These are phyloP conservation scores for Diarsia dahlii DNA, from an alignment of 2,888 invertebrate genomes.

Conservation along the genomic window DNA sequence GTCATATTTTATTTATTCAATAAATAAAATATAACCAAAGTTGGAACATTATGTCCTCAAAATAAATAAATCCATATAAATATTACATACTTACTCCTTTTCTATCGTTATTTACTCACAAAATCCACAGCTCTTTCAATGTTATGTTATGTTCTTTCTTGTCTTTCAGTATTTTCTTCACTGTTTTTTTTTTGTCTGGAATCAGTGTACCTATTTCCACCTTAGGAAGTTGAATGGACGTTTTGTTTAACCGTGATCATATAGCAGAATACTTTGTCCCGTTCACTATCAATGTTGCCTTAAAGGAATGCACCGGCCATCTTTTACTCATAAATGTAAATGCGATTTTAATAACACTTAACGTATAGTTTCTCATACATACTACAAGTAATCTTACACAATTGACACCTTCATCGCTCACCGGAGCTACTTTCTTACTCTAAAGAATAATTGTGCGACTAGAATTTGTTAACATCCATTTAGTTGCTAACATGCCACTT, in stretches of 20 bases:
- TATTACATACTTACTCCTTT: neutral
- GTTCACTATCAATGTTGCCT: conserved; percentile 16
- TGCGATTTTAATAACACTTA: conserved; percentile 28
- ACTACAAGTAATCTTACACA: conserved; percentile 42
- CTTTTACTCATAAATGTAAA: conserved; percentile 18
- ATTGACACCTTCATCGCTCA: conserved; percentile 54
- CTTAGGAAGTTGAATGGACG: neutral
- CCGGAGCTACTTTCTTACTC: conserved; percentile 60
- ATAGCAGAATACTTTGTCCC: neutral
- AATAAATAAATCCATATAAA: neutral
- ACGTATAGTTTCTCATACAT: conserved; percentile 6
- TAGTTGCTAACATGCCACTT: conserved; percentile 72
- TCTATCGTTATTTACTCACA: neutral
- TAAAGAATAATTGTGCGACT: conserved; percentile 61
- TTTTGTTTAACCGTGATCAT: neutral
- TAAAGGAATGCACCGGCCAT: neutral
- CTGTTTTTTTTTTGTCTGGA: neutral
- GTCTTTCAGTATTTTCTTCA: neutral
- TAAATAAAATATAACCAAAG: neutral
- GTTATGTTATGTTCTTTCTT: neutral
- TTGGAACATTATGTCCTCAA: neutral
- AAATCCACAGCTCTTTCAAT: no score
- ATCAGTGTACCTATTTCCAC: neutral
- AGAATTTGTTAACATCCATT: conserved; percentile 71
- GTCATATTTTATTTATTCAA: neutral